Evolutionary conservation across 2,113 vertebrate species (phyloP).

Genomic region (Labrus mixtus): DNA sequence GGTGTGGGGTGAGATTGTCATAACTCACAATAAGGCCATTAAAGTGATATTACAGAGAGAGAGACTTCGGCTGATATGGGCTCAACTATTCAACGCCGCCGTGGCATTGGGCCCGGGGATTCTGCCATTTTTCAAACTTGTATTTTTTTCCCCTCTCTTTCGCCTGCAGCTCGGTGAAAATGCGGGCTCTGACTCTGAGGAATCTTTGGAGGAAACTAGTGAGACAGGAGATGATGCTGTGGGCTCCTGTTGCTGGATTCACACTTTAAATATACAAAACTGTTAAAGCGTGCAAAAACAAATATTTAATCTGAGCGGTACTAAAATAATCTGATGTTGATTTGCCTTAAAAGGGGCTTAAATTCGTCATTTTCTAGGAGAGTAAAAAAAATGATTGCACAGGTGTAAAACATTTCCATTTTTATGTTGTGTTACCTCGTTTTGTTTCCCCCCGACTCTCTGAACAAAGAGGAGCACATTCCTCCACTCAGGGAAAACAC

Average conservation of each 20-base stretch:
- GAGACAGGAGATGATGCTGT: conserved; percentile 31
- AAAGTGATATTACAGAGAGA: conserved; percentile 78
- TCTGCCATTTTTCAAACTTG: conserved; percentile 44
- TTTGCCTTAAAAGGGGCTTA: background rate
- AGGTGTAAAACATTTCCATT: background rate
- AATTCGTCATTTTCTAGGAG: background rate
- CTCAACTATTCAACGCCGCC: conserved; percentile 68
- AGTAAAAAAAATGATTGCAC: background rate
- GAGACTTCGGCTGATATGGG: conserved; percentile 59
- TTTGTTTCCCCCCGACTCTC: background rate
- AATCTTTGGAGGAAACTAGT: background rate
- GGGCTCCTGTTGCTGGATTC: background rate
- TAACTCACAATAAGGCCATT: conserved; percentile 84
- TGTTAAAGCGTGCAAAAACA: background rate
- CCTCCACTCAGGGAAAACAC: conserved; percentile 31
- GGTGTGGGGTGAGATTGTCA: conserved; percentile 77
- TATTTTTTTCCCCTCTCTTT: background rate
- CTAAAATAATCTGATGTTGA: background rate
- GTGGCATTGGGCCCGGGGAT: conserved; percentile 19
- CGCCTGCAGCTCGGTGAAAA: conserved; percentile 47
- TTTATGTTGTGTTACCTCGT: background rate
- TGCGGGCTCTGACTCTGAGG: conserved; percentile 41
- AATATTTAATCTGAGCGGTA: background rate
- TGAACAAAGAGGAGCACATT: conserved; percentile 74
- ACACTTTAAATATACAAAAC: background rate